Percentiles rank a stretch among this genome's conserved stretches.
phyloP scores from a whole-genome alignment of 1,140 invertebrate species.

The Philopotamus ludificatus region DNA sequence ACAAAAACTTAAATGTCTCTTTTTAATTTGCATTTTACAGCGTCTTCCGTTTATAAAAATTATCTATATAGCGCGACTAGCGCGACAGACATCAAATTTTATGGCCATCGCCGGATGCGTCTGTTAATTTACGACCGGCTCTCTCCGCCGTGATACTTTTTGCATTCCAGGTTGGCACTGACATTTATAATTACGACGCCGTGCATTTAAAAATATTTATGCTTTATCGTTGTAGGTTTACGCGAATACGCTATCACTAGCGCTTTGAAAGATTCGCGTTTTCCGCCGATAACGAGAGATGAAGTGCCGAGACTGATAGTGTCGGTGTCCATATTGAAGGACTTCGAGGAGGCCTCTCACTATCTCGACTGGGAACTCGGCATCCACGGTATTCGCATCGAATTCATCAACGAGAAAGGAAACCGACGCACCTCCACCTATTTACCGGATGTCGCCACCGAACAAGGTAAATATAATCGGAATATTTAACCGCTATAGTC shows the following conservation, averaged over 20 bases:
- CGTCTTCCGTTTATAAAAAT: too few relatives aligned
- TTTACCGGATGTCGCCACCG: slow-evolving; percentile 93
- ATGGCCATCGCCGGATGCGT: too few relatives aligned
- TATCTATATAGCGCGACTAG: too few relatives aligned
- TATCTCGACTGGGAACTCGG: slow-evolving; percentile 98
- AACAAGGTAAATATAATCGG: slow-evolving; percentile 76
- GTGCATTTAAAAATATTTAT: too few relatives aligned
- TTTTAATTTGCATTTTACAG: too few relatives aligned
- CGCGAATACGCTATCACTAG: slow-evolving; percentile 97
- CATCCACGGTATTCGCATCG: slow-evolving; percentile 95
- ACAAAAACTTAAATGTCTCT: too few relatives aligned
- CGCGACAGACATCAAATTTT: too few relatives aligned
- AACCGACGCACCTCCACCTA: slow-evolving; percentile 95
- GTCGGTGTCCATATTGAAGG: slow-evolving; percentile 88
- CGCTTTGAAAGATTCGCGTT: slow-evolving; percentile 96
- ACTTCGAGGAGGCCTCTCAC: slow-evolving; percentile 92
- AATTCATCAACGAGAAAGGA: slow-evolving; percentile 95
- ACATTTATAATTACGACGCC: too few relatives aligned
- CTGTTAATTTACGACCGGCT: too few relatives aligned
- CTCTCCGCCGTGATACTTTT: too few relatives aligned
- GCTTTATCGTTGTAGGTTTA: slow-evolving; percentile 64
- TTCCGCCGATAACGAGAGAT: slow-evolving; percentile 91
- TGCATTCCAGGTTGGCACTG: too few relatives aligned
- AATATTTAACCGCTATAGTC: too few relatives aligned
- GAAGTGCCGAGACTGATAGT: slow-evolving; percentile 92